phyloP scores from a whole-genome alignment of 37 sponge, comb jelly and placozoan genomes.

The Beroe forskalii region DNA sequence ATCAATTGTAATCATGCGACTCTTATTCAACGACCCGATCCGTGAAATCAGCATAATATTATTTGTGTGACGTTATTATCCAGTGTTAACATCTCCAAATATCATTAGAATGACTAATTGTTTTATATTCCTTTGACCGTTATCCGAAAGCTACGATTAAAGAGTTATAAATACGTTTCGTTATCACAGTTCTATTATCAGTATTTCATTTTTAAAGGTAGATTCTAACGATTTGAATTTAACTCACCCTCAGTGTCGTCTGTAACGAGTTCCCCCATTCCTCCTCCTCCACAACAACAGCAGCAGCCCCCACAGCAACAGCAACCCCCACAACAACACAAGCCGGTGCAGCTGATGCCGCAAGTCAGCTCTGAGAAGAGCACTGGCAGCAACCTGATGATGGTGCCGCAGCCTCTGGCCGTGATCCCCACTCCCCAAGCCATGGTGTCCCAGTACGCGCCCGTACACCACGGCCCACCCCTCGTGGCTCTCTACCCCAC shows the following conservation, averaged over 20 bases:
- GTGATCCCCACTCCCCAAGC: slow-evolving; percentile 13
- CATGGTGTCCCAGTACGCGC: slow-evolving; percentile 41
- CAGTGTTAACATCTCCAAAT: no score
- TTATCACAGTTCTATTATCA: no score
- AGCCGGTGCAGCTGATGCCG: not conserved
- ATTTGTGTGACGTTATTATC: no score
- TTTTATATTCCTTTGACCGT: no score
- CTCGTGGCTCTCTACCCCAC: slow-evolving; percentile 61
- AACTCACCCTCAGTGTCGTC: slow-evolving; percentile 5
- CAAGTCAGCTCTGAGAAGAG: not conserved
- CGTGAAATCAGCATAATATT: no score
- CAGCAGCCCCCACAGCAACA: not conserved
- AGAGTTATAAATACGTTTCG: no score
- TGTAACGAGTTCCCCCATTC: slow-evolving; percentile 16
- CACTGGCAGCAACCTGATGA: slow-evolving; percentile 8
- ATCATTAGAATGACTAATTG: no score
- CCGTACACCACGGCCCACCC: slow-evolving; percentile 11
- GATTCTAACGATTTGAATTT: no score
- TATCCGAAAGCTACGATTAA: no score
- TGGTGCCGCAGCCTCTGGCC: slow-evolving; percentile 31
- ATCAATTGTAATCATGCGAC: no score
- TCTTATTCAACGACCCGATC: no score
- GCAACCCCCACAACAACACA: not conserved
- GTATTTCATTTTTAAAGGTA: no score
- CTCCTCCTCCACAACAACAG: not conserved